Evolutionary conservation across 30 jellyfish, hydroid and myxozoan species (phyloP).

Genomic region (Aurelia aurita): DNA sequence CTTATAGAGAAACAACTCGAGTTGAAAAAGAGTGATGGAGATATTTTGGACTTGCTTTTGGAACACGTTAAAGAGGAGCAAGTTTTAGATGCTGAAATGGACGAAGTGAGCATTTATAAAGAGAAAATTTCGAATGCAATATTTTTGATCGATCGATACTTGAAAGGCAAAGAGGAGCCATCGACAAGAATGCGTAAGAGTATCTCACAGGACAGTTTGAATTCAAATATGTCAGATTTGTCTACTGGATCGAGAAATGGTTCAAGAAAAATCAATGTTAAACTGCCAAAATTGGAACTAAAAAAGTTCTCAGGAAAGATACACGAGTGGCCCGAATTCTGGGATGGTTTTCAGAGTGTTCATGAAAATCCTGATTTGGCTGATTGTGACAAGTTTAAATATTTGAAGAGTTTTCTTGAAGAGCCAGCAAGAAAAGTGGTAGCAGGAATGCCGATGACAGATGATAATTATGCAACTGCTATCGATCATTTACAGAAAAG

Average conservation of each 20-base stretch:
- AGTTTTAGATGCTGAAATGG: slow-evolving; percentile 7
- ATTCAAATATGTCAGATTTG: not conserved
- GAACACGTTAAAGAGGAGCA: slow-evolving; percentile 14
- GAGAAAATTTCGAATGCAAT: slow-evolving; percentile 5
- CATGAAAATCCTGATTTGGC: slow-evolving; percentile 48
- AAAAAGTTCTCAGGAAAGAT: slow-evolving; percentile 40
- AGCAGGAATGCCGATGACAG: slow-evolving; percentile 60
- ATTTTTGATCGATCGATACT: not conserved
- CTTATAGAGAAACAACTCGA: slow-evolving; percentile 20
- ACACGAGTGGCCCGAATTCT: slow-evolving; percentile 46
- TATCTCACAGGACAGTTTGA: slow-evolving; percentile 10
- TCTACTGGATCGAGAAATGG: slow-evolving; percentile 8
- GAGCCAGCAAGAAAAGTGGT: slow-evolving; percentile 59
- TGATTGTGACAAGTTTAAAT: slow-evolving; percentile 36
- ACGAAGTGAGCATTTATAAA: slow-evolving; percentile 7
- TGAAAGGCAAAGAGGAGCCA: slow-evolving; percentile 15
- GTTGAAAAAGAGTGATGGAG: slow-evolving; percentile 28
- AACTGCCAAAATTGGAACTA: slow-evolving; percentile 32
- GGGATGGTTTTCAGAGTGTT: slow-evolving; percentile 57
- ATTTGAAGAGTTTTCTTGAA: slow-evolving; percentile 25
- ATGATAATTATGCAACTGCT: slow-evolving; percentile 45
- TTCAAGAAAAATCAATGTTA: slow-evolving; percentile 17
- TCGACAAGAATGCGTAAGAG: not conserved
- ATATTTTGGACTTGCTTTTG: slow-evolving; percentile 3
- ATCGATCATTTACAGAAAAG: slow-evolving; percentile 31